These are phyloP conservation scores for Clusia tigrina DNA, from an alignment of 2,888 invertebrate genomes.

Conservation along the genomic window DNA sequence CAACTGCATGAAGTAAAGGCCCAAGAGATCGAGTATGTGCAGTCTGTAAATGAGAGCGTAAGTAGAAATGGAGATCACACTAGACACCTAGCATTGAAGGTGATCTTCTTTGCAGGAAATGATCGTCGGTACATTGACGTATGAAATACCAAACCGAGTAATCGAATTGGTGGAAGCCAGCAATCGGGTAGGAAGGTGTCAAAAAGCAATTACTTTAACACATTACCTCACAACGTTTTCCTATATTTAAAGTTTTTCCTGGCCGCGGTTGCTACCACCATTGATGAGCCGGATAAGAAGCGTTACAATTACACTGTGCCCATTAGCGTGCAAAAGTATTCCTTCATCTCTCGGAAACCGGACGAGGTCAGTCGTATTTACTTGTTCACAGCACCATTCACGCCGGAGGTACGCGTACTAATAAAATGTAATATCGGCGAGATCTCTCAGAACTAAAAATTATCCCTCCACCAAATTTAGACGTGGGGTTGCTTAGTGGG, in stretches of 20 bases:
- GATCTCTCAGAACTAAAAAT: background rate
- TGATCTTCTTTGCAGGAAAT: slow-evolving; percentile 41
- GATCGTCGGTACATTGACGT: slow-evolving; percentile 56
- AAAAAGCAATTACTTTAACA: background rate
- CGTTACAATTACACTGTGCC: slow-evolving; percentile 80
- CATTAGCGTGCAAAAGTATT: slow-evolving; percentile 80
- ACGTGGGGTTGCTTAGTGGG: slow-evolving; percentile 83
- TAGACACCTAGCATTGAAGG: no score
- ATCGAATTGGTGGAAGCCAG: slow-evolving; percentile 51
- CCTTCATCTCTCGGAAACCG: slow-evolving; percentile 81
- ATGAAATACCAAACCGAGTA: slow-evolving; percentile 51
- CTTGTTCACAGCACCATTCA: slow-evolving; percentile 85
- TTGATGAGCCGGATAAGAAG: slow-evolving; percentile 56
- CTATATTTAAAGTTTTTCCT: slow-evolving; percentile 49
- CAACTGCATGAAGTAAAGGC: slow-evolving; percentile 48
- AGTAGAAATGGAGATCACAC: no score
- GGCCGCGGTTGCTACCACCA: slow-evolving; percentile 60
- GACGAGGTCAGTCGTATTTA: slow-evolving; percentile 82
- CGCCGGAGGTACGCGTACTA: slow-evolving; percentile 68
- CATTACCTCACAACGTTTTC: no score
- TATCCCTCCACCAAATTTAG: slow-evolving; percentile 65
- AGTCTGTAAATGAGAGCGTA: slow-evolving; percentile 51
- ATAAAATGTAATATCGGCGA: background rate
- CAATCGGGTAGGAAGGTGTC: slow-evolving; percentile 43
- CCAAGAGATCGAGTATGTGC: slow-evolving; percentile 35